phyloP scores from a whole-genome alignment of 23 tunicate genomes.

The Trididemnum nubilum region DNA sequence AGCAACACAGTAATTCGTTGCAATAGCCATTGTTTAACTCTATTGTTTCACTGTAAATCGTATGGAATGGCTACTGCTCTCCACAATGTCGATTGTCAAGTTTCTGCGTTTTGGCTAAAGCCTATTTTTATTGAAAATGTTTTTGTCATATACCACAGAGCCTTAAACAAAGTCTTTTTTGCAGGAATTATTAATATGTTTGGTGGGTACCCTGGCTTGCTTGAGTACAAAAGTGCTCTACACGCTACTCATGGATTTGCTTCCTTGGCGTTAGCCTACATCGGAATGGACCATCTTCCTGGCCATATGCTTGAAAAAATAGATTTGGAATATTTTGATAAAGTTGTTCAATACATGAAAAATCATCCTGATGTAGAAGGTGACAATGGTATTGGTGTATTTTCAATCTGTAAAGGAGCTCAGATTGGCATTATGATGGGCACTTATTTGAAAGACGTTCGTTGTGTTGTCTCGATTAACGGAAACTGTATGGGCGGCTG shows the following conservation, averaged over 20 bases:
- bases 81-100: no score
- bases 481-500: slow-evolving; percentile 3
- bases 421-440: slow-evolving; percentile 33
- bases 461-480: slow-evolving; percentile 48
- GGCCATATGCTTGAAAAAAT: neutral
- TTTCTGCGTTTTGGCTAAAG: no score
- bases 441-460: slow-evolving; percentile 1
- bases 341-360: slow-evolving; percentile 13
- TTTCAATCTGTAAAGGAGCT: slow-evolving; percentile 34
- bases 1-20: no score
- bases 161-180: no score
- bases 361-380: slow-evolving; percentile 21
- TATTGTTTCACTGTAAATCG: no score
- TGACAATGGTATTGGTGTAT: slow-evolving; percentile 31
- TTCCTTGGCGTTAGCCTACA: slow-evolving; percentile 47
- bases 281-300: slow-evolving; percentile 26
- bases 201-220: slow-evolving; percentile 51
- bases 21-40: no score
- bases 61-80: no score
- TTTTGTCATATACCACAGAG: no score
- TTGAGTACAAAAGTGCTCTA: slow-evolving; percentile 54
- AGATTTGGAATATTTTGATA: slow-evolving; percentile 62
- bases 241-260: slow-evolving; percentile 70
- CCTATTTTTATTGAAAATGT: no score
- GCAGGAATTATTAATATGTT: slow-evolving; percentile 53